These are phyloP conservation scores for Turdus rufiventris DNA, from an alignment of 2,113 vertebrate genomes.

Conservation along the genomic window DNA sequence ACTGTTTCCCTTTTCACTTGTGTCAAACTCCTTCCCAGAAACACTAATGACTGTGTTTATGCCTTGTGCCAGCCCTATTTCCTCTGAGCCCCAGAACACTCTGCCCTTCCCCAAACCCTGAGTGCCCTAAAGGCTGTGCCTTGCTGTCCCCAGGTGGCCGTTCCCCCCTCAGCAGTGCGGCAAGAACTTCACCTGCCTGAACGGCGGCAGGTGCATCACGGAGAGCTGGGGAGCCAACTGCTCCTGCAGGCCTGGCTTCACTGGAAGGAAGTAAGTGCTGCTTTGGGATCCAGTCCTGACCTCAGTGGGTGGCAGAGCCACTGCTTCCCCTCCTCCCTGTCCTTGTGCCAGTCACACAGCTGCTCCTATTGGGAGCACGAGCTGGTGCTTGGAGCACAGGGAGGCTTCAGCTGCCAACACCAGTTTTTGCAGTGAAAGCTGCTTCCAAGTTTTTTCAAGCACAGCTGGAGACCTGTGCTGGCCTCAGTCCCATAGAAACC, in stretches of 20 bases:
- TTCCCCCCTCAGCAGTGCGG: slow-evolving; percentile 79
- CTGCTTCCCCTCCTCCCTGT: neutral
- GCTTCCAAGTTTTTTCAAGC: neutral
- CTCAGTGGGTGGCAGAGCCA: neutral
- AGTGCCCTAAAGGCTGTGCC: neutral
- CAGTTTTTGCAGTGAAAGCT: neutral
- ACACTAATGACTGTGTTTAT: neutral
- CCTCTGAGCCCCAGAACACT: neutral
- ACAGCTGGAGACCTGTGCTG: neutral
- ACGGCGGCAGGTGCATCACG: slow-evolving; percentile 75
- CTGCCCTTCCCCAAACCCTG: neutral
- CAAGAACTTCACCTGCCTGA: slow-evolving; percentile 77
- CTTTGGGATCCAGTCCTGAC: neutral
- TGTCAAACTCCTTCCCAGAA: neutral
- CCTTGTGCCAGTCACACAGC: neutral
- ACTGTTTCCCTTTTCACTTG: neutral
- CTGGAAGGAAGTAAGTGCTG: slow-evolving; percentile 77
- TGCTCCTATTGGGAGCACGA: neutral
- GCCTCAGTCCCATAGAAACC: neutral
- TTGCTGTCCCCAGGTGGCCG: slow-evolving; percentile 73
- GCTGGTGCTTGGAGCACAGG: neutral
- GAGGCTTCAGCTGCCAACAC: neutral
- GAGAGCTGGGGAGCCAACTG: slow-evolving; percentile 84
- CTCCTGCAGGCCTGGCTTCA: slow-evolving; percentile 83
- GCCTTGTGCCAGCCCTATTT: rapidly evolving